Conservation (phyloP, 1,140 invertebrate genomes). For the Homarus americanus region DNA sequence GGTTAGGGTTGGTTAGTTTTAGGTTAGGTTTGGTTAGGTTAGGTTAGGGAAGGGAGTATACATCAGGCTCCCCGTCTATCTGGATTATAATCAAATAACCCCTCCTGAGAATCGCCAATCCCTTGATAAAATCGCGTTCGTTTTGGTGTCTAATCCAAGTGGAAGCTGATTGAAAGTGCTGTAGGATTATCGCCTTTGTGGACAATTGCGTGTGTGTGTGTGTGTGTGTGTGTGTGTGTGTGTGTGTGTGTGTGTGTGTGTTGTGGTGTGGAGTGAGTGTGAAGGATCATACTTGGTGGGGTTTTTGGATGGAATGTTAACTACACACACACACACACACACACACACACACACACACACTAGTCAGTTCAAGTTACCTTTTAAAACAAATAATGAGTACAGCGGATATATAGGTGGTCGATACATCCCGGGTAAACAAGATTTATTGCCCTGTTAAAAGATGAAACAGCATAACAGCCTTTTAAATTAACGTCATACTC, state of each 20-base stretch:
- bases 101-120: too few species aligned
- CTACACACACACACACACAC: not conserved
- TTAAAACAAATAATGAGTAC: not conserved
- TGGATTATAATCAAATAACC: too few species aligned
- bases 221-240: not conserved
- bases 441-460: not conserved
- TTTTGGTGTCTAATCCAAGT: too few species aligned
- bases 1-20: too few species aligned
- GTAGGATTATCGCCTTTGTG: too few species aligned
- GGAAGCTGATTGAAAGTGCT: too few species aligned
- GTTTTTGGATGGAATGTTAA: too few species aligned
- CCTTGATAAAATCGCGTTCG: too few species aligned
- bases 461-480: conserved; percentile 3
- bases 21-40: too few species aligned
- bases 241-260: not conserved
- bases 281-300: too few species aligned
- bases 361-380: not conserved
- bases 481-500: not conserved
- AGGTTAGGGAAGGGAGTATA: too few species aligned
- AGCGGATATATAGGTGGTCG: not conserved
- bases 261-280: not conserved
- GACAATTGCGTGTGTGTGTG: not conserved
- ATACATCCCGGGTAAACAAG: not conserved
- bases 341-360: not conserved
- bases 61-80: too few species aligned